phyloP scores from a whole-genome alignment of 2,113 vertebrate genomes.

The Chaetura pelagica region DNA sequence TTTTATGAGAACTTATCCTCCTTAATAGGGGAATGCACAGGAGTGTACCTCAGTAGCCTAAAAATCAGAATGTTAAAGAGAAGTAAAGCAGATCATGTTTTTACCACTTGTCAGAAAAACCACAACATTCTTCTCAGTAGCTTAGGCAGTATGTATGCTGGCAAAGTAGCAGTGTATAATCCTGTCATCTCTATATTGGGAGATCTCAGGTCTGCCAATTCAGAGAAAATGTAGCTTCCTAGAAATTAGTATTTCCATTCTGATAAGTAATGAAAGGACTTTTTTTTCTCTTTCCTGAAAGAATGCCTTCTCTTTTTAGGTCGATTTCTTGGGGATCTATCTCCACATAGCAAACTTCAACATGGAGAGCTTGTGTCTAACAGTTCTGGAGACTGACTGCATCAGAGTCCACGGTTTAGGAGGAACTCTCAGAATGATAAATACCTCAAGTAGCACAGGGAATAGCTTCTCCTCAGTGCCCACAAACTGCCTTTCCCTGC shows the following conservation, averaged over 20 bases:
- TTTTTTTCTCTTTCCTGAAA: not conserved
- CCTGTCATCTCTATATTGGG: not conserved
- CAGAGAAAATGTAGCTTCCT: not conserved
- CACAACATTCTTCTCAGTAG: not conserved
- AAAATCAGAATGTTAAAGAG: constrained; percentile 2
- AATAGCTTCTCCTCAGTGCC: not conserved
- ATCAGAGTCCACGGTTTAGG: not conserved
- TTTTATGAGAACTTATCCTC: not conserved
- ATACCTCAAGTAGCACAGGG: not conserved
- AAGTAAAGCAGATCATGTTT: constrained; percentile 40
- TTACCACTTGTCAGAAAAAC: constrained; percentile 27
- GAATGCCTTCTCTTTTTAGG: not conserved
- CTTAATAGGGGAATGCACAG: not conserved
- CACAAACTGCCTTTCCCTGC: not conserved
- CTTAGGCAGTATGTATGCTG: constrained; percentile 19
- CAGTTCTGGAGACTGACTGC: not conserved
- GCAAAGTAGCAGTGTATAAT: not conserved
- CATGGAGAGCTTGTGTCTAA: not conserved
- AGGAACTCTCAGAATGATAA: not conserved
- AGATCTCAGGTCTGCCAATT: not conserved
- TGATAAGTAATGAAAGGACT: not conserved
- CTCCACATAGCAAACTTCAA: not conserved
- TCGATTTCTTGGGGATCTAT: not conserved
- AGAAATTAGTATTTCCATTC: not conserved
- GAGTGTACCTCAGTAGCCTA: not conserved